Percentiles rank a stretch among this genome's conserved stretches.
phyloP scores from a whole-genome alignment of 2,888 invertebrate species.

The Dinocampus coccinellae region DNA sequence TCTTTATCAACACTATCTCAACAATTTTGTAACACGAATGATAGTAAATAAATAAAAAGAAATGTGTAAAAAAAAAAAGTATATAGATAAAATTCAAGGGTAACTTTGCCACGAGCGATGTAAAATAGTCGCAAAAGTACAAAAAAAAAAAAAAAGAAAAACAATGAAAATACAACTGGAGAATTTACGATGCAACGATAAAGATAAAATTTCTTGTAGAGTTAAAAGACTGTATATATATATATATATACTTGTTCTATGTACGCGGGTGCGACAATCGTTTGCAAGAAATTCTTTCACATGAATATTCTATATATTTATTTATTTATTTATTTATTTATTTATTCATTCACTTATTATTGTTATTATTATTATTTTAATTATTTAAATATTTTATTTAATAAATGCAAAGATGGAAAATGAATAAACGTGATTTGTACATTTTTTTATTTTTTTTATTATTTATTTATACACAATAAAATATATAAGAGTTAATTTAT shows the following conservation, averaged over 20 bases:
- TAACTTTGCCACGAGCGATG: neutral
- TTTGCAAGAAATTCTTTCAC: neutral
- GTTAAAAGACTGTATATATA: neutral
- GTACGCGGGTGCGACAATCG: neutral
- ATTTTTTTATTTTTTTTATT: no score
- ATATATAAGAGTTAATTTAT: no score
- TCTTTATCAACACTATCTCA: neutral
- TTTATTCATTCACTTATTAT: no score
- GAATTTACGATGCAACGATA: slow-evolving; percentile 8
- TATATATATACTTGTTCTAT: no score
- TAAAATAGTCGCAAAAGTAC: neutral
- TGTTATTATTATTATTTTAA: no score
- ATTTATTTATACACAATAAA: no score
- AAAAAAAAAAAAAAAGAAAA: no score
- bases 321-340: no score
- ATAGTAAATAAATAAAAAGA: neutral
- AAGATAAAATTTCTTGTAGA: slow-evolving; percentile 10
- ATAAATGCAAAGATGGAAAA: no score
- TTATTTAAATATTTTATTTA: no score
- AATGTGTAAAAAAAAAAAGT: neutral
- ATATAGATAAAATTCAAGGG: neutral
- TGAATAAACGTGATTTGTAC: no score
- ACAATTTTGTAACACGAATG: neutral
- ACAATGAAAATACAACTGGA: neutral
- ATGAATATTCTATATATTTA: no score